A percentile compares a stretch with the other conserved stretches of the same genome.
Evolutionary conservation across 2,888 invertebrate species (phyloP).

Genomic region (Psylliodes chrysocephalus): DNA sequence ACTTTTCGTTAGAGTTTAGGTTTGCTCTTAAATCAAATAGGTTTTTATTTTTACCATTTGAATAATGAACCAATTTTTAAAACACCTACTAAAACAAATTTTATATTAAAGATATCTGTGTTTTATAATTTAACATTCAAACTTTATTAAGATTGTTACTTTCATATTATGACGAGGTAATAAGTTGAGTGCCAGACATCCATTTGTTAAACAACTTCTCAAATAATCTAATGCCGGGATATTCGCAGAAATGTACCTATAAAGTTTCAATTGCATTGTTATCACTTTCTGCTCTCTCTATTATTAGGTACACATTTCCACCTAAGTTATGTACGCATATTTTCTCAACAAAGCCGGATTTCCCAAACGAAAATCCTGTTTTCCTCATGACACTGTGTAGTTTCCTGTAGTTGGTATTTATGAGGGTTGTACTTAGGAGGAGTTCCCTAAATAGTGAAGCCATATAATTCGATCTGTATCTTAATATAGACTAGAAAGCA

Average conservation of each 20-base stretch:
- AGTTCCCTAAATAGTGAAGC: no score
- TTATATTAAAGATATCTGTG: no score
- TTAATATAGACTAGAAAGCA: no score
- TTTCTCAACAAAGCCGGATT: constrained; percentile 23
- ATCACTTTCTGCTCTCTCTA: constrained; percentile 15
- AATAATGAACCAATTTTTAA: no score
- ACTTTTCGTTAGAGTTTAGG: no score
- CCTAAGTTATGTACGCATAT: constrained; percentile 23
- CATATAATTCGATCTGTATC: no score
- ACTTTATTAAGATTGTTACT: no score
- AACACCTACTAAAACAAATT: no score
- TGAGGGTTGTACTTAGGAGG: not conserved
- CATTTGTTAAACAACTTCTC: constrained; percentile 4
- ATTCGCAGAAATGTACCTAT: constrained; percentile 18
- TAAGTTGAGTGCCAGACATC: not conserved
- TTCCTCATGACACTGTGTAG: constrained; percentile 10
- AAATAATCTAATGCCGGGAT: not conserved
- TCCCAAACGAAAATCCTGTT: constrained; percentile 9
- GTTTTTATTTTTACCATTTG: no score
- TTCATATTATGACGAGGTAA: no score
- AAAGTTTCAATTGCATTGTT: constrained; percentile 26
- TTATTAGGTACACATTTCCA: constrained; percentile 21
- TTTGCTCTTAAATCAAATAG: no score
- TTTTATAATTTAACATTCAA: no score
- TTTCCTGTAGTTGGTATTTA: not conserved